Conservation (phyloP, 1,140 invertebrate genomes). For the Trichonephila clavata region DNA sequence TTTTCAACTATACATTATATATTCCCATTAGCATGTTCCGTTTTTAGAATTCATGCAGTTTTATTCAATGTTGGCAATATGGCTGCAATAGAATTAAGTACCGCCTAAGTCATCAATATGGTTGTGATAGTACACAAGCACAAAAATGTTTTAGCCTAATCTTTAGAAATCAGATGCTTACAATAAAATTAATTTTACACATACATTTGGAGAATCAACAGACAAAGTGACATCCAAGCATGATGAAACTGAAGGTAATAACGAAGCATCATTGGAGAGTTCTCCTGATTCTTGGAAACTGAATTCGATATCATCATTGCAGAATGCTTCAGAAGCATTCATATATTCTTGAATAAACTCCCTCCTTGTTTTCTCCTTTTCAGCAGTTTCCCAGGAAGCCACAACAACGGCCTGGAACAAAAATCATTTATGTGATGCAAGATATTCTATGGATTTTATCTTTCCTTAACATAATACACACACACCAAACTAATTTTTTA, state of each 20-base stretch:
- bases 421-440: neutral
- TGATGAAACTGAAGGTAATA: neutral
- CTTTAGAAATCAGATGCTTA: too few species aligned
- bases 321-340: conserved; percentile 12
- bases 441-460: neutral
- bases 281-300: conserved; percentile 48
- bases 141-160: too few species aligned
- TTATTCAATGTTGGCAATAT: too few species aligned
- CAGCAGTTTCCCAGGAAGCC: conserved; percentile 59
- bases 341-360: conserved; percentile 12
- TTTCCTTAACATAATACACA: neutral
- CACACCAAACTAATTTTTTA: too few species aligned
- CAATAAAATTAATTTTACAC: neutral
- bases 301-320: conserved; percentile 58
- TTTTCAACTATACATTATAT: too few species aligned
- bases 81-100: too few species aligned
- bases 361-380: conserved; percentile 46
- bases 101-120: too few species aligned
- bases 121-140: too few species aligned
- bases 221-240: conserved; percentile 10
- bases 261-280: neutral
- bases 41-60: too few species aligned
- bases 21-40: too few species aligned
- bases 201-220: neutral
- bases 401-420: conserved; percentile 52